Evolutionary conservation across 2,797 vertebrate species (phyloP).

Genomic region (Chromis chromis): DNA sequence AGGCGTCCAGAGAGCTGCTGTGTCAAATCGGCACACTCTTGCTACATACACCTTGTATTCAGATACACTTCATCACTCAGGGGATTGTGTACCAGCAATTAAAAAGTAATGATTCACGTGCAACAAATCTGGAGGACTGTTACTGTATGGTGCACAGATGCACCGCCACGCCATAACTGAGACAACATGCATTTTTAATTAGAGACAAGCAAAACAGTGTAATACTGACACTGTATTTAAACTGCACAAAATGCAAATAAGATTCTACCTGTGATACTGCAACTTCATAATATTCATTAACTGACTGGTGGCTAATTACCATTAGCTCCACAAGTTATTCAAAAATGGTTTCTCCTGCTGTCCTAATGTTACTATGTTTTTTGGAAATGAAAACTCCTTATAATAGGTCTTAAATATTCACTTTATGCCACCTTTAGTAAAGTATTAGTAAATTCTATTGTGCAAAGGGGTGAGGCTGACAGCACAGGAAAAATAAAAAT

Average conservation of each 20-base stretch:
- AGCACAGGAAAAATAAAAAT: not conserved
- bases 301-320: not conserved
- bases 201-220: conserved; percentile 10
- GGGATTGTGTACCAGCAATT: conserved; percentile 70
- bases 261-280: not conserved
- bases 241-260: not conserved
- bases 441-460: not conserved
- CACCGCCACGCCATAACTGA: conserved; percentile 16
- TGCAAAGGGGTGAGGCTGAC: too few relatives aligned
- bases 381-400: not conserved
- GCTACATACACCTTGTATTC: conserved; percentile 68
- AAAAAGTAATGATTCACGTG: conserved; percentile 72
- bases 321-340: too few relatives aligned
- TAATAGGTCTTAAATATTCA: too few relatives aligned
- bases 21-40: conserved; percentile 78
- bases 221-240: not conserved
- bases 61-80: conserved; percentile 73
- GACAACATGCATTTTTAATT: conserved; percentile 34
- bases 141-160: conserved; percentile 16
- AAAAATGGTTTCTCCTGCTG: not conserved
- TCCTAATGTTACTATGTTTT: too few relatives aligned
- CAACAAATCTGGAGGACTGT: conserved; percentile 36
- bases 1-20: conserved; percentile 77
- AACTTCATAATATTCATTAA: not conserved
- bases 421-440: too few relatives aligned